Evolutionary conservation across 1,140 invertebrate species (phyloP).

Genomic region (Nephila pilipes): DNA sequence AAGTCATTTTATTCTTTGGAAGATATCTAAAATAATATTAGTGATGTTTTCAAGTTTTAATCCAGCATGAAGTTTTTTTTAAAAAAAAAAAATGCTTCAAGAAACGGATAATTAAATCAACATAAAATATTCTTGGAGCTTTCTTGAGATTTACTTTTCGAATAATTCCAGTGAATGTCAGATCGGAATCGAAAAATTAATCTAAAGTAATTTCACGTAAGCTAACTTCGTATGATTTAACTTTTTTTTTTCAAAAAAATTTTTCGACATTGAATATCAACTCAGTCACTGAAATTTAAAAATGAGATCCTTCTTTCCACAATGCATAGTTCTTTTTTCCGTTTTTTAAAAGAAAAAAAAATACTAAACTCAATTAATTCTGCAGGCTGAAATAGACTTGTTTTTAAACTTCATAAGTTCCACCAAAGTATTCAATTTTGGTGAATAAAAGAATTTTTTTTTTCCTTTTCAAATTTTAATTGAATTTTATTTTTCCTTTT

Average conservation of each 20-base stretch:
- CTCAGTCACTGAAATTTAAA: conserved; percentile 42
- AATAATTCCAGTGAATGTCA: conserved; percentile 58
- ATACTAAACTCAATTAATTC: conserved; percentile 53
- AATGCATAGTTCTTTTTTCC: not conserved
- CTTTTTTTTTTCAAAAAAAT: not conserved
- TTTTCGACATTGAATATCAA: not conserved
- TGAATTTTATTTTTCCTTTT: not conserved
- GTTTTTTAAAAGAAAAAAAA: not conserved
- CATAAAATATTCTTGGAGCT: conserved; percentile 49
- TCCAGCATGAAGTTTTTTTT: not conserved
- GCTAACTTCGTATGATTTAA: not conserved
- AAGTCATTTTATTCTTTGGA: not conserved
- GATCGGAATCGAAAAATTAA: conserved; percentile 62
- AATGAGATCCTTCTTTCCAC: conserved; percentile 25
- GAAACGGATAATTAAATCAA: conserved; percentile 48
- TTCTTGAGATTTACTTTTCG: conserved; percentile 62
- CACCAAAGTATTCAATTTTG: not conserved
- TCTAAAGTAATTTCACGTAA: conserved; percentile 69
- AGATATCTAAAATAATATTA: conserved; percentile 35
- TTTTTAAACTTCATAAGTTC: conserved; percentile 48
- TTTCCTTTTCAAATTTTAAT: conserved; percentile 52
- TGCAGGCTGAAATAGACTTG: conserved; percentile 42
- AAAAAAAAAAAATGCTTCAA: not conserved
- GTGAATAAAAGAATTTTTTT: conserved; percentile 10
- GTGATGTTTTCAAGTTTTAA: conserved; percentile 33